These are phyloP conservation scores for Bacillus rossius DNA, from an alignment of 1,140 invertebrate genomes.

Conservation along the genomic window DNA sequence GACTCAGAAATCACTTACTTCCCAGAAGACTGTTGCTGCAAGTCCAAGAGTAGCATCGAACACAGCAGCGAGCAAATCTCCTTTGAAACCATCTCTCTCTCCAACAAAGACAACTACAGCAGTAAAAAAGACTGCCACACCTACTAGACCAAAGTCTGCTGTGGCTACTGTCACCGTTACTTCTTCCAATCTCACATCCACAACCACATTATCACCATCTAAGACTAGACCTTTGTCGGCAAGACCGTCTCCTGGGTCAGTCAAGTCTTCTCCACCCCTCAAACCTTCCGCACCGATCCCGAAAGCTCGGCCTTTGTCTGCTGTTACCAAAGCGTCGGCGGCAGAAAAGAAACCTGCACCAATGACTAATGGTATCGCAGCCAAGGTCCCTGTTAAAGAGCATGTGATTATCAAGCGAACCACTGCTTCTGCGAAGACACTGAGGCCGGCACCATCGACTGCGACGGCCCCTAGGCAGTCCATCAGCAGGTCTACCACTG, in stretches of 20 bases:
- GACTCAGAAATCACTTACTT: not conserved
- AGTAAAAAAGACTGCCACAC: not conserved
- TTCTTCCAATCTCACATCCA: no score
- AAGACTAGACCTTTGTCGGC: no score
- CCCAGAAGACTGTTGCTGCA: conserved; percentile 22
- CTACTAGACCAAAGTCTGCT: not conserved
- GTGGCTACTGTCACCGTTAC: not conserved
- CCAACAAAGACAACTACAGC: not conserved
- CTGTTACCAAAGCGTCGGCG: not conserved
- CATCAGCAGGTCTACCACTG: conserved; percentile 19
- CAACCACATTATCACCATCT: no score
- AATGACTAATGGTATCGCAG: conserved; percentile 25
- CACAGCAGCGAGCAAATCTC: conserved; percentile 22
- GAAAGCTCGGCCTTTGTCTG: no score
- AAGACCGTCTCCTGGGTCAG: no score
- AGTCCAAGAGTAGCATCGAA: conserved; percentile 16
- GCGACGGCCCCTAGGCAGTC: conserved; percentile 32
- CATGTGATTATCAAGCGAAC: not conserved
- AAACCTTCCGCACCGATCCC: no score
- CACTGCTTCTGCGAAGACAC: conserved; percentile 7
- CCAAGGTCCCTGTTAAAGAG: conserved; percentile 16
- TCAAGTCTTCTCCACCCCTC: no score
- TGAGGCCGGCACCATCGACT: conserved; percentile 18
- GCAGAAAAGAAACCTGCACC: conserved; percentile 8
- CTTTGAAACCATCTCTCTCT: conserved; percentile 29